Evolutionary conservation across 1,140 invertebrate genomes (phyloP).

Genomic region (Drosophila cardini): DNA sequence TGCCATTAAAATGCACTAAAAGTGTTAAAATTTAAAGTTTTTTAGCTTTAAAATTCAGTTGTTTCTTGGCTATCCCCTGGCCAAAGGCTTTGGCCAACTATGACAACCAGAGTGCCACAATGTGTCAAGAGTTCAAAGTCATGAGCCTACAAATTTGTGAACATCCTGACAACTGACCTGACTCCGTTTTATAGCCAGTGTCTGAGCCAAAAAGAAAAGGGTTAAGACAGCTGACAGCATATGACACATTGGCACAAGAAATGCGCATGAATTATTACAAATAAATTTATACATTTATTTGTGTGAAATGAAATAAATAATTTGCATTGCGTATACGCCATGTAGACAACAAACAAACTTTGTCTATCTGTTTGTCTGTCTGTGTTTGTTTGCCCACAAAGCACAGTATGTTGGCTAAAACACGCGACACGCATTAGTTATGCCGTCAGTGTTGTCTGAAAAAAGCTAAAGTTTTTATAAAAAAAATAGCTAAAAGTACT

Average conservation of each 20-base stretch:
- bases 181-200: background rate
- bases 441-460: too few relatives aligned
- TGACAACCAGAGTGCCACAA: slow-evolving; percentile 67
- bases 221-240: slow-evolving; percentile 46
- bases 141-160: slow-evolving; percentile 45
- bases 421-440: slow-evolving; percentile 4
- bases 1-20: slow-evolving; percentile 4
- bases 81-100: slow-evolving; percentile 29
- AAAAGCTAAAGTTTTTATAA: too few relatives aligned
- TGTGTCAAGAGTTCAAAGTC: slow-evolving; percentile 81
- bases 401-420: slow-evolving; percentile 4
- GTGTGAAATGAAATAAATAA: slow-evolving; percentile 43
- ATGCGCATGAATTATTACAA: slow-evolving; percentile 73
- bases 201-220: slow-evolving; percentile 50
- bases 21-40: background rate
- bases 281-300: slow-evolving; percentile 23
- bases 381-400: slow-evolving; percentile 5
- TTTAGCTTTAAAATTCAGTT: background rate
- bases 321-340: slow-evolving; percentile 44
- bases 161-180: slow-evolving; percentile 25
- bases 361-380: slow-evolving; percentile 1
- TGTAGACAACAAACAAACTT: slow-evolving; percentile 17
- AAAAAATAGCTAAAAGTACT: too few relatives aligned
- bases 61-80: background rate
- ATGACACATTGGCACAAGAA: slow-evolving; percentile 62